Evolutionary conservation across 35 echinoderm and acorn worm genomes (phyloP).

Genomic region (Ophioderma brevispina): DNA sequence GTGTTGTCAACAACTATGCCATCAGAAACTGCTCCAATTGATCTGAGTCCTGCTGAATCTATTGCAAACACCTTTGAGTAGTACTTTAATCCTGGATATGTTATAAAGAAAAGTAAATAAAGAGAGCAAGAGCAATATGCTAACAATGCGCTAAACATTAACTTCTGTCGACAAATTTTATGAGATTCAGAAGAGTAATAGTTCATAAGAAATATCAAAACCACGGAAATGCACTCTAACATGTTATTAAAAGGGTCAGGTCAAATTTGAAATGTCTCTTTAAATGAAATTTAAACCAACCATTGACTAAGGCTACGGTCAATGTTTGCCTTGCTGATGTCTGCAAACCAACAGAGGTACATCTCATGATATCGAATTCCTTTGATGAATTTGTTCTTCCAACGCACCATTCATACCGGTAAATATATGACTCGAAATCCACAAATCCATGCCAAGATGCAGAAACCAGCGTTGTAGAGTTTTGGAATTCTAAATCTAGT

Average conservation of each 20-base stretch:
- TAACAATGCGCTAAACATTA: too few relatives aligned
- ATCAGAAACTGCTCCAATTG: slow-evolving; percentile 23
- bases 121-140: too few relatives aligned
- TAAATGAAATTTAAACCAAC: too few relatives aligned
- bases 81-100: not conserved
- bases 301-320: not conserved
- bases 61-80: slow-evolving; percentile 32
- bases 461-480: not conserved
- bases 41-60: slow-evolving; percentile 34
- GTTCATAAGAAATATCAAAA: not conserved
- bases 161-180: too few relatives aligned
- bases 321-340: not conserved
- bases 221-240: too few relatives aligned
- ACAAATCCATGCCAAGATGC: slow-evolving; percentile 28
- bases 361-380: not conserved
- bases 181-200: not conserved
- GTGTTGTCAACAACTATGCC: slow-evolving; percentile 35
- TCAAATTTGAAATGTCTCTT: too few relatives aligned
- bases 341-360: slow-evolving; percentile 3
- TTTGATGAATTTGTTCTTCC: not conserved
- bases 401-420: slow-evolving; percentile 4
- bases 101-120: too few relatives aligned
- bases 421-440: slow-evolving; percentile 16
- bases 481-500: slow-evolving; percentile 51
- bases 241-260: too few relatives aligned